Conservation (phyloP, 2,113 vertebrate species). For the Lutjanus erythropterus region DNA sequence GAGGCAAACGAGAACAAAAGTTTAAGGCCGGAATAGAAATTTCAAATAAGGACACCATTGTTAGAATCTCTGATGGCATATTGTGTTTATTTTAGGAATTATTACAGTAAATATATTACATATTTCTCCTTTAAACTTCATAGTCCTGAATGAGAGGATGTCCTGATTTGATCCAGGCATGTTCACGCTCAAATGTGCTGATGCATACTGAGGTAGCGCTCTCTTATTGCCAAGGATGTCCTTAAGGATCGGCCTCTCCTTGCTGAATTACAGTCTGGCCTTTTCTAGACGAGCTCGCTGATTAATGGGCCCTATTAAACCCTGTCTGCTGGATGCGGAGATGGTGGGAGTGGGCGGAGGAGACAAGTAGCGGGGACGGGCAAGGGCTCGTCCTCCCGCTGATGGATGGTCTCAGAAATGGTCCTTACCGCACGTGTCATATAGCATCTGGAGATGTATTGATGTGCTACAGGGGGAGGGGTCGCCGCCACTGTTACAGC, state of each 20-base stretch:
- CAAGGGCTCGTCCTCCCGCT: constrained; percentile 54
- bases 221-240: constrained; percentile 45
- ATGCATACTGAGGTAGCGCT: constrained; percentile 1
- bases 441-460: constrained; percentile 72
- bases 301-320: constrained; percentile 83
- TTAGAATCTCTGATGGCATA: too few relatives aligned
- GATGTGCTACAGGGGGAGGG: constrained; percentile 48
- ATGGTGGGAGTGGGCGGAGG: constrained; percentile 46
- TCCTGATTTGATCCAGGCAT: not conserved
- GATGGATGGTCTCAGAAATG: constrained; percentile 80
- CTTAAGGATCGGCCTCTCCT: constrained; percentile 41
- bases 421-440: constrained; percentile 78
- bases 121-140: constrained; percentile 17
- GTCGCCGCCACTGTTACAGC: constrained; percentile 22
- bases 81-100: too few relatives aligned
- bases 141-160: not conserved
- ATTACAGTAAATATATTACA: too few relatives aligned
- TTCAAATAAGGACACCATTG: too few relatives aligned
- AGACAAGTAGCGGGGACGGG: constrained; percentile 55
- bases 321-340: constrained; percentile 66
- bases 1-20: too few relatives aligned
- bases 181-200: constrained; percentile 26
- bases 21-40: too few relatives aligned
- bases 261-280: constrained; percentile 56
- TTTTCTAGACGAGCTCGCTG: constrained; percentile 63